Base-by-base conservation (phyloP, 2,113 vertebrate species). In the Tympanuchus pallidicinctus region DNA sequence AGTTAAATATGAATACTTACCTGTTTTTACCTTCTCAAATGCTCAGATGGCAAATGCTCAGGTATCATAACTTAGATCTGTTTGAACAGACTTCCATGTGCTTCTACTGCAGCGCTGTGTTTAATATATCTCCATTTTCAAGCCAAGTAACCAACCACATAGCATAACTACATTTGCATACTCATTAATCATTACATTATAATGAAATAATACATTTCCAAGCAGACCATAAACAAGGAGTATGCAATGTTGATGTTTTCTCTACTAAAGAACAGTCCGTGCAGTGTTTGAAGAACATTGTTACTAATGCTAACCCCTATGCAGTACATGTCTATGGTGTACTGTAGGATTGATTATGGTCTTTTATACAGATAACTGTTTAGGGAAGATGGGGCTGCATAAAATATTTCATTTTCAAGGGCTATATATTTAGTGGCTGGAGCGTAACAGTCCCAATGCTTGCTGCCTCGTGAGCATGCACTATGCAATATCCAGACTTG, bases 131-230 rank as follows among this genome's bases (percentile, higher is more conserved):
- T 38, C 54, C 43, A 12, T 67, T 89, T 66, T 45, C 52, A 57
- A 21, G 16, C 25, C 57, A 85, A 56, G 30, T 45, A 71, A 71
- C 36, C 11, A 76, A 27, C 64, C 45, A 52, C 54, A 32, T 3
- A 45, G 13, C 27, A 21, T 9, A 80, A 78, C 65, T 77, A 38
- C 63, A 80, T 72, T 45, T 67, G 54, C 74, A 61, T 42, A 24
- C 40, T 84, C 71, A 85, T 93, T 94, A 93, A 94, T 87, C 76
- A 71, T 72, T 11, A 52, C 8, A 82, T 40, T 64, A n/a, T 82
- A 89, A 78, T 40, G 30, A 85, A 90, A 83, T 72, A 13, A 75
- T 79, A 75, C 75, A 87, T 91, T 64, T 34, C 40, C 47, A 57
- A 90, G 52, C 38, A 92, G 72, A 66, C 61, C 1, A 45, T 43